These are phyloP conservation scores for Uloborus diversus DNA, from an alignment of 1,140 invertebrate species.

Conservation along the genomic window DNA sequence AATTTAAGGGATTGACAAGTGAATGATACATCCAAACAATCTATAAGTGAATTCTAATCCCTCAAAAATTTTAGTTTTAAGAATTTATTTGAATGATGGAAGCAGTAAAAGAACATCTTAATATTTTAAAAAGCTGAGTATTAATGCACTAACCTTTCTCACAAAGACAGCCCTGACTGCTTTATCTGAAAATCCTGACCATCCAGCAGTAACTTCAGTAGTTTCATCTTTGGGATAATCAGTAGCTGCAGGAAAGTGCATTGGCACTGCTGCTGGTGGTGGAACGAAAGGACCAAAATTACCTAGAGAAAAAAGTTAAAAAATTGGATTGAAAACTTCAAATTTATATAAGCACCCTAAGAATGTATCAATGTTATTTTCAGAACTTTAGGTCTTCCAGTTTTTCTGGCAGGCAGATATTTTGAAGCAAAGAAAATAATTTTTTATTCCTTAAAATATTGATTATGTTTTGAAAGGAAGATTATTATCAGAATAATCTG, in stretches of 20 bases:
- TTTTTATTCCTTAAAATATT: background rate
- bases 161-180: conserved; percentile 44
- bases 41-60: background rate
- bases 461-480: no score
- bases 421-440: background rate
- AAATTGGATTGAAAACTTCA: background rate
- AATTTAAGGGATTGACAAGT: background rate
- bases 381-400: background rate
- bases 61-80: background rate
- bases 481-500: no score
- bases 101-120: background rate
- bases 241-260: background rate
- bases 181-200: conserved; percentile 43
- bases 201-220: conserved; percentile 13
- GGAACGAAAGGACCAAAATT: conserved; percentile 11
- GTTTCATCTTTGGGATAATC: background rate
- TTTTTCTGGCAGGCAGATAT: no score
- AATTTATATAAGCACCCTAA: background rate
- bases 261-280: background rate
- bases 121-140: background rate
- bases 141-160: conserved; percentile 14
- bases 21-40: background rate
- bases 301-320: background rate
- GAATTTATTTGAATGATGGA: background rate
- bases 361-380: background rate